A percentile compares a stretch with the other conserved stretches of the same genome.
phyloP scores from a whole-genome alignment of 2,888 invertebrate genomes.

The Eugnorisma glareosa region DNA sequence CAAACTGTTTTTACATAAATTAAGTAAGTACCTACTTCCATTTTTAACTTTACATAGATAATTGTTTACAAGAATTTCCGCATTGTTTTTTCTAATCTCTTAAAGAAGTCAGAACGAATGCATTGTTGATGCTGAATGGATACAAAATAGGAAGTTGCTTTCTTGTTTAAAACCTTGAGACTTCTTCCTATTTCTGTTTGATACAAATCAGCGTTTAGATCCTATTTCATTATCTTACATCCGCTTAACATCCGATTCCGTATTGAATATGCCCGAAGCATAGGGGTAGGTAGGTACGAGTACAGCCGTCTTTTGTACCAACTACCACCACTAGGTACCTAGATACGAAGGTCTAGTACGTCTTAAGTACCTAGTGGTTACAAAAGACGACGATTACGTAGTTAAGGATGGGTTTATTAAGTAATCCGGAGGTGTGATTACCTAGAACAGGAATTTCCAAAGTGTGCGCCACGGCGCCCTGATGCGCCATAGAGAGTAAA shows the following conservation, averaged over 20 bases:
- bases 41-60: not conserved
- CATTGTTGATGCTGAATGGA: conserved; percentile 45
- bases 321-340: no score
- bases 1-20: conserved; percentile 2
- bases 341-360: no score
- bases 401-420: no score
- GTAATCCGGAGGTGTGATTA: not conserved
- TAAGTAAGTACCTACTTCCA: not conserved
- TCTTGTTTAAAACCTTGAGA: conserved; percentile 58
- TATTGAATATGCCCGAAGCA: conserved; percentile 18
- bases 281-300: not conserved
- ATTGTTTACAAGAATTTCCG: conserved; percentile 27
- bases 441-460: no score
- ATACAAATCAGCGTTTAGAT: conserved; percentile 10
- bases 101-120: conserved; percentile 17
- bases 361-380: not conserved
- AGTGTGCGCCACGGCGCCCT: no score
- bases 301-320: not conserved
- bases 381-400: not conserved
- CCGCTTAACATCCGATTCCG: conserved; percentile 27
- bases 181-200: conserved; percentile 54
- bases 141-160: conserved; percentile 60
- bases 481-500: no score
- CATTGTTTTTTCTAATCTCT: conserved; percentile 22
- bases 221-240: conserved; percentile 9